Evolutionary conservation across 2,797 vertebrate species (phyloP).

Genomic region (Lutjanus campechanus): DNA sequence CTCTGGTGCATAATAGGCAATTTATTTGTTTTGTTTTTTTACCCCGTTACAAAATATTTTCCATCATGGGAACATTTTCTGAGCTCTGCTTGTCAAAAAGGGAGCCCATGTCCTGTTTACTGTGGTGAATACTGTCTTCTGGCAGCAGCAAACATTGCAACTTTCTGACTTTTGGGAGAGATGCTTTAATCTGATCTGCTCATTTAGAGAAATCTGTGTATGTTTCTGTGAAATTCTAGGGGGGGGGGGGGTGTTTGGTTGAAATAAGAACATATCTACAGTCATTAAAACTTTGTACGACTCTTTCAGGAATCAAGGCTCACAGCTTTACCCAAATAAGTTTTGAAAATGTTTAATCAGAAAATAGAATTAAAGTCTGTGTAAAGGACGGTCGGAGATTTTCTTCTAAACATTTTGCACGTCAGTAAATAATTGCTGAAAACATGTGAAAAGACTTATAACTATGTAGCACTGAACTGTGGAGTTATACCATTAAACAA

Average conservation of each 20-base stretch:
- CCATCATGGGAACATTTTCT: background rate
- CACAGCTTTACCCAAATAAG: background rate
- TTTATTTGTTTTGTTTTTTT: too few relatives aligned
- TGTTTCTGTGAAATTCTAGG: background rate
- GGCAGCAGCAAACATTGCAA: background rate
- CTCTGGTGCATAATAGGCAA: background rate
- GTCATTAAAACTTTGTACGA: background rate
- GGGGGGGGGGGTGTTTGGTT: background rate
- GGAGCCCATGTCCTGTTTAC: background rate
- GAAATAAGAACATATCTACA: too few relatives aligned
- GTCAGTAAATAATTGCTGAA: too few relatives aligned
- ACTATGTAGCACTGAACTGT: too few relatives aligned
- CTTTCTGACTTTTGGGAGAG: background rate
- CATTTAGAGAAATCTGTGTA: background rate
- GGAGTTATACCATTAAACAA: too few relatives aligned
- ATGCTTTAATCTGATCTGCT: slow-evolving; percentile 2
- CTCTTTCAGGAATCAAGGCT: background rate
- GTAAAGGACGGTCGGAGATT: too few relatives aligned
- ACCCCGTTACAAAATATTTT: background rate
- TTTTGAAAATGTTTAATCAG: background rate
- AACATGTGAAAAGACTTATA: too few relatives aligned
- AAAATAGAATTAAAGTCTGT: background rate
- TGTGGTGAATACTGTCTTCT: background rate
- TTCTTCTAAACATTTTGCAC: too few relatives aligned
- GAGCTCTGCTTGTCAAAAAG: background rate